Evolutionary conservation across 2,797 vertebrate species (phyloP).

Genomic region (Chloroceryle inda): DNA sequence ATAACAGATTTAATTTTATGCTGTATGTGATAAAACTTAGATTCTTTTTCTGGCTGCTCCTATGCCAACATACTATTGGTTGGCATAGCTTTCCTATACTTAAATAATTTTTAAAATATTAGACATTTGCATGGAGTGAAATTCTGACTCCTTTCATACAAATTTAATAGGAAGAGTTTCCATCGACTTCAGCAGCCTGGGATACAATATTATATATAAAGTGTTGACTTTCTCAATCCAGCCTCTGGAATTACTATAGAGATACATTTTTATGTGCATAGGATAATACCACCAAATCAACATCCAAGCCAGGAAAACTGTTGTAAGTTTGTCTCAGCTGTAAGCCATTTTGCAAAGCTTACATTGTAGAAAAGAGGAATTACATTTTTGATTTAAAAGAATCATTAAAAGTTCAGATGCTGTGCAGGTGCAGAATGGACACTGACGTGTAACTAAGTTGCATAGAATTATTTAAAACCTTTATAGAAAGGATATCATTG

Average conservation of each 20-base stretch:
- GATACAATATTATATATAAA: background rate
- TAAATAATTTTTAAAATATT: background rate
- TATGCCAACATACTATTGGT: background rate
- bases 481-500: too few species aligned
- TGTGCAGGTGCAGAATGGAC: background rate
- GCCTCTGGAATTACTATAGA: background rate
- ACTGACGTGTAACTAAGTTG: background rate
- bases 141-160: background rate
- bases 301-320: background rate
- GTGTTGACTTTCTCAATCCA: background rate
- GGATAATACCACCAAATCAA: background rate
- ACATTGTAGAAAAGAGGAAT: background rate
- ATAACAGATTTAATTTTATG: background rate
- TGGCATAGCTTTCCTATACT: background rate
- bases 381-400: background rate
- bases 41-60: background rate
- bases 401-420: background rate
- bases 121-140: background rate
- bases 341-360: background rate
- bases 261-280: background rate
- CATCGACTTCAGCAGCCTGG: background rate
- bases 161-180: background rate
- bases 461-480: too few species aligned
- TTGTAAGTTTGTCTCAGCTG: rapidly evolving
- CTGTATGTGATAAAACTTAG: background rate